Base-by-base conservation (phyloP, 2,888 invertebrate species). In the Lucinisca nassula region DNA sequence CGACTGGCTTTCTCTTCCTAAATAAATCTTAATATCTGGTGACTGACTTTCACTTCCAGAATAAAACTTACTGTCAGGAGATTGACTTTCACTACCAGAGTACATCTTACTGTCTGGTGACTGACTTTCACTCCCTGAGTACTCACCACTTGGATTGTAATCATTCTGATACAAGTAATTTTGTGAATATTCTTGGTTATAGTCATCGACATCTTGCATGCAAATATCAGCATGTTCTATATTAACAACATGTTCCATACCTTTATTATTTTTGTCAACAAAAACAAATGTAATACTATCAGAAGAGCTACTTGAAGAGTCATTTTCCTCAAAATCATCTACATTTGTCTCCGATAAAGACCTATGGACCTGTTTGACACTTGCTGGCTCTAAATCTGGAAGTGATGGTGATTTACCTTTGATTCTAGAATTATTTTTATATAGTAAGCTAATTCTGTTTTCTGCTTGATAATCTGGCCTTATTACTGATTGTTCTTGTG, bases 211-310 rank as follows among this genome's bases (percentile, higher is more conserved):
- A 27, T 61, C 61, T 61, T 61, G 61, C 30, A 61, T 17, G 30
- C 30, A 30, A 24, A 61, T 61, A 61, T 61, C 61, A 27, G 3
- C 61, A 24, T 61, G 3, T 30, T 61, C 27, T 10, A 30, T 30
- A 32, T 35, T 30, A 17, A 67, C 35, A 0, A 67, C 67, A 67
- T 35, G 24, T 35, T 67, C 67, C 21, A 35, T 30, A 35, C 24
- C 12, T 35, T 14, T 4, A 27, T 61, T 61, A 24, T 12, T 30
- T 61, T 91, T 90, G 45, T 90, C 91, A 84, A 93, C 88, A 90
- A 94, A 94, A 14, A 94, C 92, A 89, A 94, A 93, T 49, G 93
- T 93, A 55, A 94, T 94, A 82, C 93, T 94, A 82, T 94, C 94
- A 89, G 90, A 90, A 14, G 92, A 92, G 38, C 88, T 85, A 51